These are phyloP conservation scores for Onychomys leucogaster DNA, from an alignment of 2,797 vertebrate genomes.

Conservation along the genomic window DNA sequence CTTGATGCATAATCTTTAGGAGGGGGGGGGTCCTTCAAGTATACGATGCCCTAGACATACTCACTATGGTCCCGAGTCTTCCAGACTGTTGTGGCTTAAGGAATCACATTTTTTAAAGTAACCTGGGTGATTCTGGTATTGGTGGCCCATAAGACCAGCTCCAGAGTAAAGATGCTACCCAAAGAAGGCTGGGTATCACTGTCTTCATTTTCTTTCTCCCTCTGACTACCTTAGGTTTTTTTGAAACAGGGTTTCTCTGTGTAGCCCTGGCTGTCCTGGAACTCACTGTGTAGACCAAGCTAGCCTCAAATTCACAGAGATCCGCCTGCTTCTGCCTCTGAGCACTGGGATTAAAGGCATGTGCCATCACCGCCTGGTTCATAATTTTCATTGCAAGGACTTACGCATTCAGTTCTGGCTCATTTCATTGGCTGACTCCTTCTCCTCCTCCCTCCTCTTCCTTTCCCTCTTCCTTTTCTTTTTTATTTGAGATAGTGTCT, in stretches of 20 bases:
- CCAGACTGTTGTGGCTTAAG: not conserved
- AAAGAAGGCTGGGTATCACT: not conserved
- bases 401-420: not conserved
- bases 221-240: not conserved
- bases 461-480: not conserved
- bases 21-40: not conserved
- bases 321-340: not conserved
- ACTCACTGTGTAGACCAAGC: not conserved
- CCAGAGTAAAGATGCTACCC: not conserved
- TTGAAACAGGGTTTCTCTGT: not conserved
- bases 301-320: not conserved
- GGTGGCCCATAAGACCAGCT: not conserved
- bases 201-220: not conserved
- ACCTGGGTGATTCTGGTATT: too few relatives aligned
- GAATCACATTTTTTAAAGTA: not conserved
- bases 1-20: not conserved
- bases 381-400: not conserved
- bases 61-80: not conserved
- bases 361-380: accelerated
- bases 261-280: not conserved
- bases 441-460: not conserved
- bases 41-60: not conserved
- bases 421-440: not conserved
- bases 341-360: not conserved
- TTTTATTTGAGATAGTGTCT: not conserved